phyloP scores from a whole-genome alignment of 1,140 invertebrate genomes.

The Drosophila ogumai region DNA sequence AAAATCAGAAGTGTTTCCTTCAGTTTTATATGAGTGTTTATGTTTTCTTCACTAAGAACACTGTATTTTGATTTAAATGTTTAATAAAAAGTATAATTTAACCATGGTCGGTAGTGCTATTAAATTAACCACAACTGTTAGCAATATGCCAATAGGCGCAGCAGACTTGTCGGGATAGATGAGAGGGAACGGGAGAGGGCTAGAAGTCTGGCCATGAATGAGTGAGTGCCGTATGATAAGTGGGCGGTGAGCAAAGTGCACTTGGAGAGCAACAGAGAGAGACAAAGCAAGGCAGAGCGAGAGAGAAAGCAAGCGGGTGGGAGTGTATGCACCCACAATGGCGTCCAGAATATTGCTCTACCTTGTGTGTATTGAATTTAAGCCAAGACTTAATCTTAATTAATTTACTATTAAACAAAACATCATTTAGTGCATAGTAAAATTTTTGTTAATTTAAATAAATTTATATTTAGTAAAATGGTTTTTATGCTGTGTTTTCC shows the following conservation, averaged over 20 bases:
- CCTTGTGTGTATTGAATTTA: neutral
- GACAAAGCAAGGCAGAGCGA: constrained; percentile 12
- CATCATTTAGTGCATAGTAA: too few species aligned
- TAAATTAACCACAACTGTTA: constrained; percentile 1
- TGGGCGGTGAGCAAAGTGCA: constrained; percentile 61
- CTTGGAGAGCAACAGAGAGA: constrained; percentile 10
- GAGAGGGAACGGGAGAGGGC: constrained; percentile 1
- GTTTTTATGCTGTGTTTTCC: too few species aligned
- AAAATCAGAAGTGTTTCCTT: neutral
- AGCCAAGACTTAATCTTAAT: neutral
- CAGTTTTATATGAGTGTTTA: neutral
- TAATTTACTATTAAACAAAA: too few species aligned
- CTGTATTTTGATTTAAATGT: neutral
- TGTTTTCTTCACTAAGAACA: neutral
- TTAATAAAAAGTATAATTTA: too few species aligned
- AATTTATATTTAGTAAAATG: too few species aligned
- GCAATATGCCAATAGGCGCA: constrained; percentile 65
- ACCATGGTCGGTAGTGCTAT: neutral
- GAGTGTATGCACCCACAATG: constrained; percentile 9
- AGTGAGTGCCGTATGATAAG: constrained; percentile 73
- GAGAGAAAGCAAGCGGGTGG: constrained; percentile 13
- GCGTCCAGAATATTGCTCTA: constrained; percentile 1
- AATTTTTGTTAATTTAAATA: too few species aligned
- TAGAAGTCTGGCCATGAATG: constrained; percentile 74
- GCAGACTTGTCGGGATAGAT: constrained; percentile 21